Evolutionary conservation across 1,140 invertebrate genomes (phyloP), one percentile per base, ranked within the genome.

Genomic region (Neotoxoptera formosana): DNA sequence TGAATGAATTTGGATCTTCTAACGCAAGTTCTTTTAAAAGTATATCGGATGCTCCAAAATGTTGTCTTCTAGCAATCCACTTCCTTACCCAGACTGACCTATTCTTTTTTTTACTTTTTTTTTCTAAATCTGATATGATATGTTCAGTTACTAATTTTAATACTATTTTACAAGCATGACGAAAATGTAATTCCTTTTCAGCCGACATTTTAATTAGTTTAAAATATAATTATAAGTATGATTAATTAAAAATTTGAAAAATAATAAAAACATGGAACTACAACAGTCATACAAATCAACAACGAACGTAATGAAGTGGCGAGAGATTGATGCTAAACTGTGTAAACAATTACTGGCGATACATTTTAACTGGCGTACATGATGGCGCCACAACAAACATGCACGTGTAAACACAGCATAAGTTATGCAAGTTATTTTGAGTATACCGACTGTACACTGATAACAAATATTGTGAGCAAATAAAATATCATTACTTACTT

Each of bases 1-100:
- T 96, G 48, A 90, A 90, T 60, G 48, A 90, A 60, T 90, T 25
- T 56, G 88, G 88, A 90, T 90, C 88, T 90, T 90, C 88, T 41
- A 23, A 60, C 20, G 51, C 88, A 34, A 90, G 17, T 90, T 90
- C 88, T 60, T 56, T 53, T 60, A 90, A 56, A 45, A 91, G 47
- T 14, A 48, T 91, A 91, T 67, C 41, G 41, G 90, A 91, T 76
- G 56, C 60, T 41, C 90, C 90, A 91, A 91, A 76, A 67, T 91
- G n/a, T 91, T 67, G 56, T 45, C 76, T 41, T 53, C 60, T 67
- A 76, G 76, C 34, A 91, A 91, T 91, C 90, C 90, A 91, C 47
- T 83, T 67, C 30, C 90, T 41, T 76, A 51, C 76, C 90, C 90
- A 91, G 36, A 91, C 41, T 14, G 4, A 45, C 23, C 67, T 60